phyloP scores from a whole-genome alignment of 2,113 vertebrate species.

The Ciconia maguari region DNA sequence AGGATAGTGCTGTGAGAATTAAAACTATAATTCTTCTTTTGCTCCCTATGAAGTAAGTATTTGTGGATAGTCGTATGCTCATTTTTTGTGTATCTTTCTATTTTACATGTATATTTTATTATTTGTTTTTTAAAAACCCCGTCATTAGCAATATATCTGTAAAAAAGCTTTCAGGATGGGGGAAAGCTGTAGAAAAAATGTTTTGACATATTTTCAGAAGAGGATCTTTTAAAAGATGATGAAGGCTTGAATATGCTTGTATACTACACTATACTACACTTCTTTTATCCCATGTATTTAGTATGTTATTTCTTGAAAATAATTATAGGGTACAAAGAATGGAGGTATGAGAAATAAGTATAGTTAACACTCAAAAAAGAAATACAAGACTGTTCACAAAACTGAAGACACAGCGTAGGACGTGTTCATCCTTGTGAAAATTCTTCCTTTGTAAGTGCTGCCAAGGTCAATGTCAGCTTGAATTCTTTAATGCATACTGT shows the following conservation, averaged over 20 bases:
- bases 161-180: neutral
- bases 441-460: conserved; percentile 43
- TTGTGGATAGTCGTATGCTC: neutral
- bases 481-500: conserved; percentile 36
- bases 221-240: neutral
- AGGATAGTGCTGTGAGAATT: neutral
- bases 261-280: neutral
- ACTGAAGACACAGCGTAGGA: neutral
- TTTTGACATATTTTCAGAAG: neutral
- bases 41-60: neutral
- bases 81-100: neutral
- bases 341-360: neutral
- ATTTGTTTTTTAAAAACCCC: neutral
- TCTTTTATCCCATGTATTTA: neutral
- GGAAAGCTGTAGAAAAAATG: neutral
- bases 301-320: neutral
- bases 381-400: neutral
- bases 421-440: conserved; percentile 46
- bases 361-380: neutral
- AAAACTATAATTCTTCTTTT: neutral
- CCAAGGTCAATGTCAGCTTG: conserved; percentile 44
- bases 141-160: neutral
- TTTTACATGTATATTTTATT: neutral
- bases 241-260: neutral
- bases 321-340: neutral